Percentiles rank a stretch among this genome's conserved stretches.
Evolutionary conservation across 2,888 invertebrate species (phyloP).

Genomic region (Lithophane ornitopus): DNA sequence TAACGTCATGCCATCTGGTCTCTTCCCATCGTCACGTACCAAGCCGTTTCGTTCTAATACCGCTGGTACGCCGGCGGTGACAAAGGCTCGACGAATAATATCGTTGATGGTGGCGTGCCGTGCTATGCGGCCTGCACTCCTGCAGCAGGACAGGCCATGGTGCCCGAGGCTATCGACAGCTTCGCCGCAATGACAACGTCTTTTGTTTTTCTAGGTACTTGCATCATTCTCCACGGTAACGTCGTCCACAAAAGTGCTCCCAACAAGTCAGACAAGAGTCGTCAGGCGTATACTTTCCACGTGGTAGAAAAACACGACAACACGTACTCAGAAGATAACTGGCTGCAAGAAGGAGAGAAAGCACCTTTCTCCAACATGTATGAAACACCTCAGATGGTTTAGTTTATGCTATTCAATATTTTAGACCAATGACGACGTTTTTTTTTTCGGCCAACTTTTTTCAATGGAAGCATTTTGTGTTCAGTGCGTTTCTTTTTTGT

Average conservation of each 20-base stretch:
- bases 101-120: too few relatives aligned
- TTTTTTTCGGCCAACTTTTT: background rate
- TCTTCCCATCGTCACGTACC: too few relatives aligned
- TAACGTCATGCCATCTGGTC: too few relatives aligned
- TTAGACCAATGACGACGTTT: conserved; percentile 18
- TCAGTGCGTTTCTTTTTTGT: background rate
- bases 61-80: too few relatives aligned
- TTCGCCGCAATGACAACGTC: too few relatives aligned
- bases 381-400: conserved; percentile 85
- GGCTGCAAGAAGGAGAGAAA: conserved; percentile 94
- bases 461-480: too few relatives aligned
- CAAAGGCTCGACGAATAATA: too few relatives aligned
- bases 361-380: conserved; percentile 94
- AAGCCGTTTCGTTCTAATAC: too few relatives aligned
- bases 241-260: conserved; percentile 97
- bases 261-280: conserved; percentile 95
- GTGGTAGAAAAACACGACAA: conserved; percentile 95
- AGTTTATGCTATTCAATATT: background rate
- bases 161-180: too few relatives aligned
- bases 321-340: conserved; percentile 95
- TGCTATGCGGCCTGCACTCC: too few relatives aligned
- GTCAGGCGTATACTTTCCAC: conserved; percentile 99
- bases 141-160: too few relatives aligned
- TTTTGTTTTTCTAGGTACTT: conserved; percentile 91
- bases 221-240: conserved; percentile 97